Conservation (phyloP, 2,888 invertebrate species). For the Dromius quadrimaculatus region DNA sequence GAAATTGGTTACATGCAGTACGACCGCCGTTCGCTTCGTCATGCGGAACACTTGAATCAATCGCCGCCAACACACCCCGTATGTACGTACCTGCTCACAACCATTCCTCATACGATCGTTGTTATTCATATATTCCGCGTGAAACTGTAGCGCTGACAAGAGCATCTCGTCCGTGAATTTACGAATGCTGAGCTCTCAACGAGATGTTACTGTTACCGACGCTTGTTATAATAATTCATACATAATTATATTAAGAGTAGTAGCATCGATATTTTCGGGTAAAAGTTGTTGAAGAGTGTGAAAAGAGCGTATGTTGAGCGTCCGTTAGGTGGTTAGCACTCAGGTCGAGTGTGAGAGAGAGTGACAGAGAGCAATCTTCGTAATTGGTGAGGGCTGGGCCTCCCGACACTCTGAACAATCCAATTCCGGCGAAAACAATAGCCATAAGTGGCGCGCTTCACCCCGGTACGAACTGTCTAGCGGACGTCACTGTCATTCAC, state of each 20-base stretch:
- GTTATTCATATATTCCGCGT: constrained; percentile 42
- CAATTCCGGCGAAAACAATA: constrained; percentile 70
- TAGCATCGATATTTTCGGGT: too few species aligned
- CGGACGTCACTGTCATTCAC: constrained; percentile 49
- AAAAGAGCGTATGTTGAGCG: constrained; percentile 24
- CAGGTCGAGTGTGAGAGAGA: constrained; percentile 21
- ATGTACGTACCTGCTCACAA: constrained; percentile 10
- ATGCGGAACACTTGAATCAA: constrained; percentile 48
- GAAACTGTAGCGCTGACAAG: constrained; percentile 36
- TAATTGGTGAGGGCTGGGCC: constrained; percentile 60
- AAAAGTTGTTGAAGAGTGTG: too few species aligned
- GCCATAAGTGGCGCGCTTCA: constrained; percentile 66
- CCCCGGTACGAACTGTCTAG: constrained; percentile 48
- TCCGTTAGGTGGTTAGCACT: constrained; percentile 15
- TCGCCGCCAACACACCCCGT: constrained; percentile 18
- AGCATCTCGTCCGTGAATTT: constrained; percentile 39
- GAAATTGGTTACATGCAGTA: constrained; percentile 47
- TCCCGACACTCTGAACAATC: constrained; percentile 61
- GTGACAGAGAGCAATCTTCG: constrained; percentile 60
- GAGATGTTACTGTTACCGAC: constrained; percentile 37
- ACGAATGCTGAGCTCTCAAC: constrained; percentile 35
- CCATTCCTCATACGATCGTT: constrained; percentile 28
- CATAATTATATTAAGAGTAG: constrained; percentile 36
- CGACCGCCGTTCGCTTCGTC: constrained; percentile 24
- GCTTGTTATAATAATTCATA: constrained; percentile 42